These are phyloP conservation scores for Drosophila kuntzei DNA, from an alignment of 2,888 invertebrate species.

Conservation along the genomic window DNA sequence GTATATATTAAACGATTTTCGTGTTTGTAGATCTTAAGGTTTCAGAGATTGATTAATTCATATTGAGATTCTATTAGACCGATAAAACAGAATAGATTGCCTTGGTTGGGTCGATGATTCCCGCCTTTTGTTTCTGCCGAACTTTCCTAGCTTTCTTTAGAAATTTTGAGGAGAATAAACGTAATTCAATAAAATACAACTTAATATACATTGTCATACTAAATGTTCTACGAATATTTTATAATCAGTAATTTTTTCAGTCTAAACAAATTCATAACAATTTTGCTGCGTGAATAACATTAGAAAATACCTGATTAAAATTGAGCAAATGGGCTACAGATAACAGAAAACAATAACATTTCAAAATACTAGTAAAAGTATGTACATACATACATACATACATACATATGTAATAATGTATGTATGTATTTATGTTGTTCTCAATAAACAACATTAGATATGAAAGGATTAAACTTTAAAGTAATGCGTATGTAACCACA, in stretches of 20 bases:
- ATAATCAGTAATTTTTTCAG: constrained; percentile 4
- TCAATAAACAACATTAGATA: not conserved
- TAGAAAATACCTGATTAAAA: constrained; percentile 14
- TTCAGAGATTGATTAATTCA: not conserved
- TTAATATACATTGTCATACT: not conserved
- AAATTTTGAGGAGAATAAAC: not conserved
- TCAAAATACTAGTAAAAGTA: not conserved
- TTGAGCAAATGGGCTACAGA: constrained; percentile 1
- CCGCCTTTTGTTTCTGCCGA: not conserved
- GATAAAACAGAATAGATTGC: not conserved
- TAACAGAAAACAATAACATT: not conserved
- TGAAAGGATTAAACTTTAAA: not conserved
- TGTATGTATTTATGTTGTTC: not conserved
- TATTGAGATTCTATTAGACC: not conserved
- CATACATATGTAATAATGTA: not conserved
- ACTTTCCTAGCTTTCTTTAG: not conserved
- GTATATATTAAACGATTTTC: too few relatives aligned
- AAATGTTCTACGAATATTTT: not conserved
- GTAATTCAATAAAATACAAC: not conserved
- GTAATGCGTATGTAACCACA: constrained; percentile 1
- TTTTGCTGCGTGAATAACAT: constrained; percentile 2
- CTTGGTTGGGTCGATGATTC: not conserved
- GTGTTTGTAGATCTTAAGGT: not conserved
- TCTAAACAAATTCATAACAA: constrained; percentile 7
- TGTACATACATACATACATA: not conserved